Conservation (phyloP, 2,113 vertebrate species). For the Halcyon senegalensis region DNA sequence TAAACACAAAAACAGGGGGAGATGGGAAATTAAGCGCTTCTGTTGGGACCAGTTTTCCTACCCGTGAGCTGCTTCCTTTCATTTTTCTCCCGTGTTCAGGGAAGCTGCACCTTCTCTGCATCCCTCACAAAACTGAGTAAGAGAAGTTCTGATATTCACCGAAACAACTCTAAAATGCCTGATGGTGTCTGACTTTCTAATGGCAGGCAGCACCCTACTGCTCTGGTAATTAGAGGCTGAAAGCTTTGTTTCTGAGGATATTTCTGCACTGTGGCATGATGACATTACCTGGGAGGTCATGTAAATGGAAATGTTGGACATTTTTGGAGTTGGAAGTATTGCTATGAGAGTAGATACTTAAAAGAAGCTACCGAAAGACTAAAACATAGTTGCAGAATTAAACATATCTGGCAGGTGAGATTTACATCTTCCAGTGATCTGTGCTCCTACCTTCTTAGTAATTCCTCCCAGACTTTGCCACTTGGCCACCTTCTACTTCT, state of each 20-base stretch:
- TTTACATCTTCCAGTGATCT: not conserved
- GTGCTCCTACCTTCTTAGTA: not conserved
- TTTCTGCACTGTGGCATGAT: not conserved
- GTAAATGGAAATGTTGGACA: not conserved
- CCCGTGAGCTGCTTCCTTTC: not conserved
- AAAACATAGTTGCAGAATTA: not conserved
- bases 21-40: not conserved
- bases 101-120: not conserved
- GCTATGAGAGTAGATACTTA: not conserved
- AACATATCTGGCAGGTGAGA: not conserved
- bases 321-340: not conserved
- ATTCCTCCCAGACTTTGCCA: not conserved
- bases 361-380: not conserved
- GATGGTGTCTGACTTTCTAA: not conserved
- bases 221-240: not conserved
- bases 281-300: not conserved
- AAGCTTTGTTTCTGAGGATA: not conserved
- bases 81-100: not conserved
- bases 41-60: not conserved
- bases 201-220: not conserved
- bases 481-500: not conserved
- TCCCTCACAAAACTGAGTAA: not conserved
- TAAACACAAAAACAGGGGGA: not conserved
- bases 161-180: not conserved
- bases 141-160: not conserved